Base-by-base conservation (phyloP, 2,797 vertebrate species). In the Betta splendens region DNA sequence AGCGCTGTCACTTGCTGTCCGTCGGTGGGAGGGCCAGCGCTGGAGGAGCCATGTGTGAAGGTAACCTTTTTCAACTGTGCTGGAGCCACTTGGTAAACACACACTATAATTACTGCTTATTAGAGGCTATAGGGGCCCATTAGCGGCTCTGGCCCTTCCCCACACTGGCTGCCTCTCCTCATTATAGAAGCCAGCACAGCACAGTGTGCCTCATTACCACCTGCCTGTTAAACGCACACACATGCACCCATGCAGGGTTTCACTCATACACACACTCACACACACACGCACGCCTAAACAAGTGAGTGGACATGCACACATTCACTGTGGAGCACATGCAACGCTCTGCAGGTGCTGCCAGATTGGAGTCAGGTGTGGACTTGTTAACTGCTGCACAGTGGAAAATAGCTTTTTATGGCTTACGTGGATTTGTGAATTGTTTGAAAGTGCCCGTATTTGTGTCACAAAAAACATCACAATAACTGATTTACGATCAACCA, bases 81-180 rank as follows among this genome's bases (percentile, higher is more conserved):
- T 73, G 57, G 74, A 86, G 69, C 69, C 83, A 80, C 79, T 82
- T 69, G 61, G 81, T 87, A 85, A 85, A 91, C 79, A 87, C 89
- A 90, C 80, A 87, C 83, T 44, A 81, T 91, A 91, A 93, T 93
- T 91, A 90, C 85, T 87, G 84, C 80, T 89, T 86, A 89, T 91
- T 89, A 89, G 74, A 73, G 72, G 76, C 83, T 82, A 65, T 72
- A 80, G 83, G 83, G 69, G 72, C 80, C 86, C 86, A 90, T 90
- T 89, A 90, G 85, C 71, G 64, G 79, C 72, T 67, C 33, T 51
- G 67, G 69, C 79, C 70, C 77, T 75, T 31, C 81, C 75, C 73
- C 75, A 77, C 80, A 25, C 75, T 75, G 61, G 69, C 85, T 75
- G 73, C 71, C 33, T 35, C 82, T 84, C 81, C 87, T 91, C 88